These are phyloP conservation scores for Lophochroa leadbeateri DNA, from an alignment of 2,113 vertebrate species.

Conservation along the genomic window DNA sequence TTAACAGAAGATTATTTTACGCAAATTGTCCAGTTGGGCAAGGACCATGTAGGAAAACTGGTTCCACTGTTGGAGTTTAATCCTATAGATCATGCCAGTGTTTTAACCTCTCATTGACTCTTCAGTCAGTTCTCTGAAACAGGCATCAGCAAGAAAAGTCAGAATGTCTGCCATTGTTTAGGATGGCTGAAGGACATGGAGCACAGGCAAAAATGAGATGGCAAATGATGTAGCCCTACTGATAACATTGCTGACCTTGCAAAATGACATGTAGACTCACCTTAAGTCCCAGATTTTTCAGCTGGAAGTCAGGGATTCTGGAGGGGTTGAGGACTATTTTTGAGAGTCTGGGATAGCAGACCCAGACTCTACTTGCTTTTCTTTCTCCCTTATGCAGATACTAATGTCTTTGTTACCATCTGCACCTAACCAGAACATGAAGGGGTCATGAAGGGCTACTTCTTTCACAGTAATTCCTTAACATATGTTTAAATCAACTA, in stretches of 20 bases:
- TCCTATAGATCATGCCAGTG: background rate
- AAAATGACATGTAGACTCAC: background rate
- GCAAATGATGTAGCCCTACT: background rate
- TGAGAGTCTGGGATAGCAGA: background rate
- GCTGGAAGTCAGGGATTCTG: background rate
- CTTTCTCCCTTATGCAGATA: background rate
- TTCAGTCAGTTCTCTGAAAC: background rate
- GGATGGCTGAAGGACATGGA: background rate
- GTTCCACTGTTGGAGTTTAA: background rate
- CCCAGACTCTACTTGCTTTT: background rate
- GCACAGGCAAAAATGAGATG: background rate
- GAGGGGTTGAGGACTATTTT: background rate
- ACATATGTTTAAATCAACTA: background rate
- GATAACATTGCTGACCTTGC: background rate
- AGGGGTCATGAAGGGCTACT: background rate
- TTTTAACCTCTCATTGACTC: background rate
- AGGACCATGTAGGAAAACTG: background rate
- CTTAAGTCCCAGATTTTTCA: background rate
- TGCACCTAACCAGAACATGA: background rate
- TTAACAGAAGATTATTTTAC: background rate
- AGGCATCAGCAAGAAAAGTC: background rate
- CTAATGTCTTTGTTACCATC: background rate
- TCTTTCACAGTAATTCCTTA: background rate
- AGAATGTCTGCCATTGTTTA: background rate
- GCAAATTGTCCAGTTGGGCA: background rate